These are phyloP conservation scores for Apamea anceps DNA, from an alignment of 2,888 invertebrate species.

Conservation along the genomic window DNA sequence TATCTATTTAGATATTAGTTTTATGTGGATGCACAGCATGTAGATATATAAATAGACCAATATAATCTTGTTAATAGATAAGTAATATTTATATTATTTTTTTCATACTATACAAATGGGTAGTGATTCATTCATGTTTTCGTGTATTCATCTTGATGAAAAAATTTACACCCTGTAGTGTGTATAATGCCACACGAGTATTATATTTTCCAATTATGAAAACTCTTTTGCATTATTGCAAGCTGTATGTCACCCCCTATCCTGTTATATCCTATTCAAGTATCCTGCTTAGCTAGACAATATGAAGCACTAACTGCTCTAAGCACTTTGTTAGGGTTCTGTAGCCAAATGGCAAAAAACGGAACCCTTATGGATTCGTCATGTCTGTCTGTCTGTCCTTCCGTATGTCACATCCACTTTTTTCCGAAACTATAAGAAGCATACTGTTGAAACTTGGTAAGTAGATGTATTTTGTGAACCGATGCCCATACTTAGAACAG, in stretches of 20 bases:
- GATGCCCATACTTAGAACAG: no score
- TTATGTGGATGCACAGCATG: not conserved
- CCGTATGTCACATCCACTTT: no score
- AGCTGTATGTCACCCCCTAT: not conserved
- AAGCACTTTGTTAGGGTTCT: no score
- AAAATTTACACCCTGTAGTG: not conserved
- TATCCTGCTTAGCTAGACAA: not conserved
- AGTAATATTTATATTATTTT: no score
- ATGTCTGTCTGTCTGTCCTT: no score
- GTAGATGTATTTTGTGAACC: no score
- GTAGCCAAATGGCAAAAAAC: no score
- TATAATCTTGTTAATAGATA: not conserved
- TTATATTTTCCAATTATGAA: not conserved
- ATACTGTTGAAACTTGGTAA: no score
- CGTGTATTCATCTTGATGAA: not conserved
- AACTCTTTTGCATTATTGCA: conserved; percentile 1
- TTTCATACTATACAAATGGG: not conserved
- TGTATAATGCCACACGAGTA: not conserved
- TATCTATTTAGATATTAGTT: not conserved
- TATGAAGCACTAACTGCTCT: not conserved
- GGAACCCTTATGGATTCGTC: no score
- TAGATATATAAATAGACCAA: not conserved
- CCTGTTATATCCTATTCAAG: not conserved
- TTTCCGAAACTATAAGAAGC: no score
- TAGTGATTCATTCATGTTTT: not conserved